These are phyloP conservation scores for Xyrauchen texanus DNA, from an alignment of 2,113 vertebrate species.

Conservation along the genomic window DNA sequence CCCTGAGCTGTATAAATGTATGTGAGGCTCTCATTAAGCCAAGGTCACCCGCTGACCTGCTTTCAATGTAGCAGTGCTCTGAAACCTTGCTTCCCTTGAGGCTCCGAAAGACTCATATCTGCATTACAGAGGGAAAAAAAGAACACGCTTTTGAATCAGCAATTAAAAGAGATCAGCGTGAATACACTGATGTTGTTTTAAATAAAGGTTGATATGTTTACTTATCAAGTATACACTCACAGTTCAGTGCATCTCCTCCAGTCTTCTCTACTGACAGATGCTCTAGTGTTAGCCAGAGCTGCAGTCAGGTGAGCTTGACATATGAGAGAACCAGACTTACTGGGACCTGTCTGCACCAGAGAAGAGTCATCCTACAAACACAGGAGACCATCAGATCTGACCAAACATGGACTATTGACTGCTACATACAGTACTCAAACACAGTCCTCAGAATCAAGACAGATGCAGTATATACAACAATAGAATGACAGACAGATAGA, in stretches of 20 bases:
- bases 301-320: constrained; percentile 78
- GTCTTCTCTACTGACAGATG: constrained; percentile 85
- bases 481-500: too few relatives aligned
- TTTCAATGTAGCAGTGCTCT: constrained; percentile 69
- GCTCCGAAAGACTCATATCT: constrained; percentile 87
- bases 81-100: constrained; percentile 75
- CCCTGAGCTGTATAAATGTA: constrained; percentile 11
- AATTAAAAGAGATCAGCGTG: neutral
- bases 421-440: neutral
- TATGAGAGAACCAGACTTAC: constrained; percentile 72
- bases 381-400: neutral
- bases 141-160: constrained; percentile 1
- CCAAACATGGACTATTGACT: neutral
- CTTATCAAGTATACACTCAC: constrained; percentile 74
- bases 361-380: constrained; percentile 75
- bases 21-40: constrained; percentile 71
- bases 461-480: too few relatives aligned
- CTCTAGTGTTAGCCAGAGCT: constrained; percentile 79
- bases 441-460: too few relatives aligned
- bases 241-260: constrained; percentile 85
- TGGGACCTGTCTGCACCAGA: constrained; percentile 63
- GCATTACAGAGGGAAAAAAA: constrained; percentile 24
- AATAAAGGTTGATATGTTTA: too few relatives aligned
- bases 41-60: constrained; percentile 90
- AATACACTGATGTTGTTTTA: neutral